Evolutionary conservation across 1,140 invertebrate genomes (phyloP), one percentile per base, ranked within the genome.

Genomic region (Drosophila tsacasi): DNA sequence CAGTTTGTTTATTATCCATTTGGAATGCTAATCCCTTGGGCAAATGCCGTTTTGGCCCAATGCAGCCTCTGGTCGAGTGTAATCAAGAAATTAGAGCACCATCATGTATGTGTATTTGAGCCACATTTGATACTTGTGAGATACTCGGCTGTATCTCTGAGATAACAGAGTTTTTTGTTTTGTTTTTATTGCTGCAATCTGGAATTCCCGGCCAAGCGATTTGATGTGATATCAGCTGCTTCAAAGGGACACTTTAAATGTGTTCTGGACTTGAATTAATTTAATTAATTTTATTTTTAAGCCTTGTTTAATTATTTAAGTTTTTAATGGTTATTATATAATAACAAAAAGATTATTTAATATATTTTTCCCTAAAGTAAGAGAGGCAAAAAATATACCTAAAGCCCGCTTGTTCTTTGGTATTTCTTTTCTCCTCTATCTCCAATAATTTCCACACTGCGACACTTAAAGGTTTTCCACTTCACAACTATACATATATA

Each of bases 11-110:
- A 66, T 61, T 68, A 77, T 77, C 75, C 75, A 77, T 77, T 77
- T 77, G 74, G 60, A 73, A 52, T 79, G 83, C 71, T 83, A 86
- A 83, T 86, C 83, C 79, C 80, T 83, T 80, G 40, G 61, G 54
- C 55, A 86, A 87, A 87, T 60, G 61, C 46, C 46, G 32, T 47
- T 61, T 66, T 62, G 63, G 63, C 74, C 59, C 58, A 65, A 58
- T 46, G 59, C 67, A 79, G 69, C 63, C 62, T 55, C 68, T 47
- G 50, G 59, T 60, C 37, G 64, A 83, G 81, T 87, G 80, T 87
- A 89, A 87, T 89, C 84, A 83, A 89, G 69, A 87, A 87, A 87
- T 87, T 87, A 87, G 84, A 89, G 77, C 84, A 67, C 40, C 46
- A 5, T 30, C 13, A 6, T 17, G 2, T 8, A 2, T 67, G n/a